These are phyloP conservation scores for Nezara viridula DNA, from an alignment of 2,888 invertebrate species.

Conservation along the genomic window DNA sequence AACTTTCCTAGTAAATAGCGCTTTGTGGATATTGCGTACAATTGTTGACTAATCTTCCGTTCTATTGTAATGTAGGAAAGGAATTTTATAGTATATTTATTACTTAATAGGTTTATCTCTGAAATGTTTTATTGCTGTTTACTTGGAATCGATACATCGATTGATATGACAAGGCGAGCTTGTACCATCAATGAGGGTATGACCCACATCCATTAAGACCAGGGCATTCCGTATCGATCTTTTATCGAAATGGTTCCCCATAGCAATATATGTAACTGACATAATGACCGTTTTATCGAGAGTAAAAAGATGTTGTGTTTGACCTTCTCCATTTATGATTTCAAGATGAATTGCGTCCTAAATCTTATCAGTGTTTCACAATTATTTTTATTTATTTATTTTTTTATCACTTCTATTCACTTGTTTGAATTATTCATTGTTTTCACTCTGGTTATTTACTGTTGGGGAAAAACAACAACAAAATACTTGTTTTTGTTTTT, in stretches of 20 bases:
- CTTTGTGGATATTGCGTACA: neutral
- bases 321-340: neutral
- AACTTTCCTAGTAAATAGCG: neutral
- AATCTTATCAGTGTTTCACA: neutral
- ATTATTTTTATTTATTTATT: neutral
- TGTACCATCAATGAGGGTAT: neutral
- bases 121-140: neutral
- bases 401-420: neutral
- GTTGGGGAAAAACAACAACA: neutral
- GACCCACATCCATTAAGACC: neutral
- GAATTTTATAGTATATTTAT: neutral
- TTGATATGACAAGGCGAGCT: neutral
- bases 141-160: neutral
- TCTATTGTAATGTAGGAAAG: neutral
- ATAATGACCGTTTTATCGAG: neutral
- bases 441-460: neutral
- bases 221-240: neutral
- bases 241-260: neutral
- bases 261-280: neutral
- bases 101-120: neutral
- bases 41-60: neutral
- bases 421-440: neutral
- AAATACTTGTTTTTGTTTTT: too few species aligned
- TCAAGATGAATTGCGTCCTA: neutral
- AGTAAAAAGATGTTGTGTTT: neutral